phyloP scores from a whole-genome alignment of 2,113 vertebrate species.

The Xyrauchen texanus region DNA sequence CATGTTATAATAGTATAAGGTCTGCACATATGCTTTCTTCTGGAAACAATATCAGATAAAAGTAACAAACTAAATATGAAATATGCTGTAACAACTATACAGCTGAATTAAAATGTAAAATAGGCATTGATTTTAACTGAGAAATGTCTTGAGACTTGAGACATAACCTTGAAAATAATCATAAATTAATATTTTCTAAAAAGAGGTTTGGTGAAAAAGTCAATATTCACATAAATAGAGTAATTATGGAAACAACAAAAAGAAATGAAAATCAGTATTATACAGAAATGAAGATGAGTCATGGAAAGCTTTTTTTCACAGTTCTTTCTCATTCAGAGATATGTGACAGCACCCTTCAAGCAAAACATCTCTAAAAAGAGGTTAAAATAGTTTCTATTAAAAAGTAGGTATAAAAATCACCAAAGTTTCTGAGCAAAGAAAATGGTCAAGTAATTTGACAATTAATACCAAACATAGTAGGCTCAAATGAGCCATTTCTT shows the following conservation, averaged over 20 bases:
- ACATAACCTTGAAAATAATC: slow-evolving; percentile 60
- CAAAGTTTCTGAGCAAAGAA: slow-evolving; percentile 15
- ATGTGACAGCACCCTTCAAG: slow-evolving; percentile 49
- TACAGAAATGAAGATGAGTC: slow-evolving; percentile 65
- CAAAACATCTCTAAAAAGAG: slow-evolving; percentile 14
- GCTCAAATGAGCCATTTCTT: slow-evolving; percentile 57
- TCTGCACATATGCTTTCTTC: not conserved
- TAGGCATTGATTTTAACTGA: not conserved
- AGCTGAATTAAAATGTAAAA: slow-evolving; percentile 6
- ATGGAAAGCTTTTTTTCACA: slow-evolving; percentile 61
- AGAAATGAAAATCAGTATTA: slow-evolving; percentile 54
- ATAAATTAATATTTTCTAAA: slow-evolving; percentile 59
- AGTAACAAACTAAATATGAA: not conserved
- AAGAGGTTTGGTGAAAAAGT: slow-evolving; percentile 49
- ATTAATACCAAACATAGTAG: slow-evolving; percentile 46
- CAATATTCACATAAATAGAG: slow-evolving; percentile 65
- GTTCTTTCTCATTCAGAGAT: slow-evolving; percentile 61
- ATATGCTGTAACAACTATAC: not conserved
- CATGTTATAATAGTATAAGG: not conserved
- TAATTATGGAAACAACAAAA: slow-evolving; percentile 54
- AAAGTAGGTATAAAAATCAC: slow-evolving; percentile 35
- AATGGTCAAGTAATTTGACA: slow-evolving; percentile 41
- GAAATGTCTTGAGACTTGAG: slow-evolving; percentile 41
- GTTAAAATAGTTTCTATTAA: slow-evolving; percentile 53
- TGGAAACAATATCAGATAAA: slow-evolving; percentile 13